Base-by-base conservation (phyloP, 2,113 vertebrate species). In the Paramisgurnus dabryanus region DNA sequence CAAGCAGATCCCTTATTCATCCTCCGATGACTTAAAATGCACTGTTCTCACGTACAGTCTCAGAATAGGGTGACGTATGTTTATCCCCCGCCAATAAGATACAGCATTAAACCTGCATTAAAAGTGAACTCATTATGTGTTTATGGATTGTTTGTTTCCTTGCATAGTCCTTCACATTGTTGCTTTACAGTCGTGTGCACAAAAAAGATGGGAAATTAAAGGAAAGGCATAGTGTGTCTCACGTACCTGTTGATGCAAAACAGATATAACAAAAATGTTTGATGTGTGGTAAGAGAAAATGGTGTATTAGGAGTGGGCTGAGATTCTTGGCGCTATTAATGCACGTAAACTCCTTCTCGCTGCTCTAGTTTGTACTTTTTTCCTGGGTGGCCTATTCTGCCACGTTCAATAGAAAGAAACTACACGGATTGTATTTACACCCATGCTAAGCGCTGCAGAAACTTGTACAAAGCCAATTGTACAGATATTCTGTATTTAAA, bases 401-500 rank as follows among this genome's bases (percentile, higher is more conserved):
- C 74, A 67, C 65, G 49, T 40, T 61, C n/a, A 67, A 53, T 49
- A 71, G 22, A 45, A 61, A 68, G 81, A 66, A 80, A 53, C 49
- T 67, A 49, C 15, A 65, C 39, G 17, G 78, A 69, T 66, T 66
- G 45, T 70, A 58, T 61, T 73, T 60, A 71, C 53, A 71, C 58
- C 69, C 70, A 64, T 18, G 53, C 67, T 71, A 58, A 76, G 49
- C 78, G 67, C 79, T 76, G 61, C 81, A 81, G 78, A 80, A 79
- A 69, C 83, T 71, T 83, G 55, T 80, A 85, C 67, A 72, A 80
- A 74, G 66, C 61, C 34, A 13, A 18, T 22, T 88, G 89, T 88
- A 87, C 86, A 89, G 84, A 85, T 75, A 64, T 66, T 76, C 82
- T 83, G 77, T 82, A 84, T 84, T 72, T 87, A 85, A 78, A 87